Evolutionary conservation across 1,140 invertebrate species (phyloP).

Genomic region (Oppia nitens): DNA sequence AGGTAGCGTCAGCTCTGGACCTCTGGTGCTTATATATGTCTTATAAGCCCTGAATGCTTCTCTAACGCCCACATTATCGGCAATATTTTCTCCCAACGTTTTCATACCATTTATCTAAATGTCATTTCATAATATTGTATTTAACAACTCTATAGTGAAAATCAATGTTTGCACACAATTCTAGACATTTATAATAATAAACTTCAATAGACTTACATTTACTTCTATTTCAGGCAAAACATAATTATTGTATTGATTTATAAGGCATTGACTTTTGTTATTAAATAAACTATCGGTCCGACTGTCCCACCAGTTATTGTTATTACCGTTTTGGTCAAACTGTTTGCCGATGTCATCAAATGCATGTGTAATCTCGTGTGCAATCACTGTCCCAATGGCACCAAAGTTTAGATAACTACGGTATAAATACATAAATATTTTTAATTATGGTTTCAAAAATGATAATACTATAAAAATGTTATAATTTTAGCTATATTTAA

Average conservation of each 20-base stretch:
- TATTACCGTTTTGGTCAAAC: conserved; percentile 72
- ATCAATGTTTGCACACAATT: not conserved
- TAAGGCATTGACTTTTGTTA: conserved; percentile 59
- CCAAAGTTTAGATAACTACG: conserved; percentile 39
- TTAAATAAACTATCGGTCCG: conserved; percentile 52
- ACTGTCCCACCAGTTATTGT: conserved; percentile 69
- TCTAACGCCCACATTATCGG: conserved; percentile 39
- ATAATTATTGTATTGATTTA: conserved; percentile 67
- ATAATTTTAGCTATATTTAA: too few species aligned
- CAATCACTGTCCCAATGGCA: conserved; percentile 21
- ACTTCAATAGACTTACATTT: conserved; percentile 34
- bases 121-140: too few species aligned
- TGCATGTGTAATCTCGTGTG: conserved; percentile 30
- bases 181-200: not conserved
- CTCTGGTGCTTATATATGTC: conserved; percentile 14
- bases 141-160: not conserved
- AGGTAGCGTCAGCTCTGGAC: conserved; percentile 17
- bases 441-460: too few species aligned
- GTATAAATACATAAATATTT: not conserved
- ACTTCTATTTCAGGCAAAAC: conserved; percentile 38
- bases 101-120: conserved; percentile 37
- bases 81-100: conserved; percentile 34
- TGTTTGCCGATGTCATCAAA: conserved; percentile 45
- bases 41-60: conserved; percentile 32
- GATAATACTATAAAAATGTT: too few species aligned